phyloP scores from a whole-genome alignment of 2,113 vertebrate species.

The Sylvia atricapilla region DNA sequence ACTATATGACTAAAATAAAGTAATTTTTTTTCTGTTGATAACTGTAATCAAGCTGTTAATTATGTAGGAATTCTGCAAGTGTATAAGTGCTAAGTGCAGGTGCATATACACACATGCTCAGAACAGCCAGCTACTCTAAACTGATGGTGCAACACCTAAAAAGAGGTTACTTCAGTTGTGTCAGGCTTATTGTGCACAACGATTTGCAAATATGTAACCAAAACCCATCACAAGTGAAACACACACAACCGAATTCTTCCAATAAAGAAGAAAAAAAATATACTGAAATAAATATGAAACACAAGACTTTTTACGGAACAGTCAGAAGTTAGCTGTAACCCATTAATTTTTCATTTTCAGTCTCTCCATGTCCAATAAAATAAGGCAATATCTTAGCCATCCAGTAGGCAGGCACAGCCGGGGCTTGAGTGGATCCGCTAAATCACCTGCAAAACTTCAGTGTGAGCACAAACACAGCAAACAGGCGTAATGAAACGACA shows the following conservation, averaged over 20 bases:
- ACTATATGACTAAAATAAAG: background rate
- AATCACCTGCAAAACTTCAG: background rate
- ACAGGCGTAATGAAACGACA: accelerated
- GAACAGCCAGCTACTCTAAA: background rate
- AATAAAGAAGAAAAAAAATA: accelerated
- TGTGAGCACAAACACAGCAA: background rate
- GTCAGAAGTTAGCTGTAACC: background rate
- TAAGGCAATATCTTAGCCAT: accelerated
- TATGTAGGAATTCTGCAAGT: background rate
- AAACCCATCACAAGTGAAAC: background rate
- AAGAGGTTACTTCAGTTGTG: accelerated
- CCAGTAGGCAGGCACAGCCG: background rate
- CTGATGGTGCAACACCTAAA: background rate
- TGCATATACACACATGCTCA: background rate
- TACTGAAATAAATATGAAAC: background rate
- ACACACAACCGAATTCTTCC: accelerated
- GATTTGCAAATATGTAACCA: background rate
- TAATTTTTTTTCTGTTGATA: background rate
- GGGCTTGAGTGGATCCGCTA: accelerated
- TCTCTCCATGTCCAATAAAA: background rate
- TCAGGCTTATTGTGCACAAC: accelerated
- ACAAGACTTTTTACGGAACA: background rate
- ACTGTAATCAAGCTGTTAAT: background rate
- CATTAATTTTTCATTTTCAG: background rate
- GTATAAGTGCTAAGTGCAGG: background rate